Evolutionary conservation across 2,888 invertebrate species (phyloP).

Genomic region (Chironomus tentans): DNA sequence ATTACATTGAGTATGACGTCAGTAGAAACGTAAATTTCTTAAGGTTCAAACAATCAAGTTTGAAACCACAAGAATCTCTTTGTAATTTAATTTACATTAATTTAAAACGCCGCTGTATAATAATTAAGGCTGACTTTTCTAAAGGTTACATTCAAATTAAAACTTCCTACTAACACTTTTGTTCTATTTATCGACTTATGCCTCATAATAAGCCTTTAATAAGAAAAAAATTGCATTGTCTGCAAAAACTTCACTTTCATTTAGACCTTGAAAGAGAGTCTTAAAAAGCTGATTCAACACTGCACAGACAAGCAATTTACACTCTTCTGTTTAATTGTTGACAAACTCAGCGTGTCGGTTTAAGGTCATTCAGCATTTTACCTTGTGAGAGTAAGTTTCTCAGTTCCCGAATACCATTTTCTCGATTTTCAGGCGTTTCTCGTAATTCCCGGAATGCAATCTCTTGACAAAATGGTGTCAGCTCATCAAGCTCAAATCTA

Average conservation of each 20-base stretch:
- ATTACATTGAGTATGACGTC: too few species aligned
- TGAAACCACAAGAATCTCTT: too few species aligned
- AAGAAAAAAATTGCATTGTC: neutral
- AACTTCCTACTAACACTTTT: too few species aligned
- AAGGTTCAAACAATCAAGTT: too few species aligned
- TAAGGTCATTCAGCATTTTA: slow-evolving; percentile 33
- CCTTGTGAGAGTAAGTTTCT: slow-evolving; percentile 50
- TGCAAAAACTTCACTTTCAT: neutral
- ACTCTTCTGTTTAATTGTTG: neutral
- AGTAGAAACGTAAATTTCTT: too few species aligned
- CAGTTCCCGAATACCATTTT: slow-evolving; percentile 49
- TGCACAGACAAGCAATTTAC: neutral
- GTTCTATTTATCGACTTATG: too few species aligned
- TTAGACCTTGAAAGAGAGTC: neutral
- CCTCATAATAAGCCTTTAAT: neutral
- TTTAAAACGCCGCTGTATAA: too few species aligned
- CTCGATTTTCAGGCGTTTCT: slow-evolving; percentile 60
- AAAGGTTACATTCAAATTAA: too few species aligned
- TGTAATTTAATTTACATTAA: too few species aligned
- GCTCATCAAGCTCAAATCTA: slow-evolving; percentile 58
- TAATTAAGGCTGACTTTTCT: too few species aligned
- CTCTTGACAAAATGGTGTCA: slow-evolving; percentile 53
- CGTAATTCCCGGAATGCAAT: slow-evolving; percentile 60
- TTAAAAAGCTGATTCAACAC: neutral
- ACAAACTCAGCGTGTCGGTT: neutral